These are phyloP conservation scores for Gymnocephalus cernua DNA, from an alignment of 2,113 vertebrate species.

Conservation along the genomic window DNA sequence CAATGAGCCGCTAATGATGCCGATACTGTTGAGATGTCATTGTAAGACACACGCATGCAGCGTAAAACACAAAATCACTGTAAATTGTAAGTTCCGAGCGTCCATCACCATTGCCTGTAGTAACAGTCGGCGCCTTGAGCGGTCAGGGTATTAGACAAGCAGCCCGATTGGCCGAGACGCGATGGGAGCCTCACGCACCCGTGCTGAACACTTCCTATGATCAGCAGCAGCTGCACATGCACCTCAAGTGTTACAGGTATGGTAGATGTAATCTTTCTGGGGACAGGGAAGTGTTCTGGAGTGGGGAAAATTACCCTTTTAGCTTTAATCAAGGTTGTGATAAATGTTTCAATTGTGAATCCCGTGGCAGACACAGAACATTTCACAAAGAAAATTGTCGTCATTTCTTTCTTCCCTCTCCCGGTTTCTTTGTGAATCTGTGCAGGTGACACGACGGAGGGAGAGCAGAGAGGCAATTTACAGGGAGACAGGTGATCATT, in stretches of 20 bases:
- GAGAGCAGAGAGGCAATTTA: conserved; percentile 73
- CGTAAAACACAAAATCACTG: background rate
- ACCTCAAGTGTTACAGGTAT: conserved; percentile 45
- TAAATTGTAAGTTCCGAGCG: background rate
- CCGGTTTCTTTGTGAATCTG: conserved; percentile 67
- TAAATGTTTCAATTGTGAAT: conserved; percentile 79
- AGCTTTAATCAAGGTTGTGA: conserved; percentile 78
- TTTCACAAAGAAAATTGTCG: conserved; percentile 83
- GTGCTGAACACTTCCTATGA: conserved; percentile 51
- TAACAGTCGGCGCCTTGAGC: conserved; percentile 18
- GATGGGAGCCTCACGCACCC: conserved; percentile 30
- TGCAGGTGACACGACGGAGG: conserved; percentile 74
- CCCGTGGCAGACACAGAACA: conserved; percentile 79
- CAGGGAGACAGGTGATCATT: conserved; percentile 82
- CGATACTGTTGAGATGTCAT: background rate
- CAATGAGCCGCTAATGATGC: conserved; percentile 2
- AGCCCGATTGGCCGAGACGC: conserved; percentile 57
- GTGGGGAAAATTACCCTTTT: conserved; percentile 61
- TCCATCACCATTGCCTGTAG: conserved; percentile 32
- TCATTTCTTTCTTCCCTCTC: background rate
- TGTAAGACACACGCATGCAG: background rate
- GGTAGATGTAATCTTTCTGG: conserved; percentile 44
- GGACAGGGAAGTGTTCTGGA: conserved; percentile 32
- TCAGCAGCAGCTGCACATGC: conserved; percentile 25
- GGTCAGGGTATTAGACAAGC: conserved; percentile 47